Evolutionary conservation across 2,113 vertebrate species (phyloP).

Genomic region (Ptychochromis oligacanthus): DNA sequence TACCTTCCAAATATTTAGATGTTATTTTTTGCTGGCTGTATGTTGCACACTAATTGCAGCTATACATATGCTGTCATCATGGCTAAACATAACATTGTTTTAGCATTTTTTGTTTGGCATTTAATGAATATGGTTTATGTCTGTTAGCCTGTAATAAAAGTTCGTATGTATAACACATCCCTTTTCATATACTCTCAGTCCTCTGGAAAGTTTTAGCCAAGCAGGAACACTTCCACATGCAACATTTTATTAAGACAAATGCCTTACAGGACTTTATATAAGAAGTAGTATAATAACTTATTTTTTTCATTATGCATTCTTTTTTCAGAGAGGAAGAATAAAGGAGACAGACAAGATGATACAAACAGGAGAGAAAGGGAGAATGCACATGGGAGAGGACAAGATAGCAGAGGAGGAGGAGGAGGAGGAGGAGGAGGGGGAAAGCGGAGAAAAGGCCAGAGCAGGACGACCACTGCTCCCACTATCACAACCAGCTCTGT

Average conservation of each 20-base stretch:
- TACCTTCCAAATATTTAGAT: background rate
- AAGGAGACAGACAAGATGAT: conserved; percentile 74
- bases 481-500: conserved; percentile 76
- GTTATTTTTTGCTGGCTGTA: background rate
- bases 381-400: conserved; percentile 41
- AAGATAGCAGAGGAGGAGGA: conserved; percentile 41
- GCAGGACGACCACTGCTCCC: conserved; percentile 76
- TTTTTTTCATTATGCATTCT: conserved; percentile 14
- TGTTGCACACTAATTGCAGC: background rate
- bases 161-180: conserved; percentile 17
- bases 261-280: background rate
- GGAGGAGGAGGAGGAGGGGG: conserved; percentile 74
- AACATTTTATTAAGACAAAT: conserved; percentile 25
- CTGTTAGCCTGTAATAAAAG: conserved; percentile 17
- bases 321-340: conserved; percentile 77
- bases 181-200: background rate
- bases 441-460: conserved; percentile 83
- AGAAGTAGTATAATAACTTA: background rate
- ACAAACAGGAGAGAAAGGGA: conserved; percentile 82
- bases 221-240: background rate
- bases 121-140: conserved; percentile 6
- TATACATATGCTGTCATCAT: background rate
- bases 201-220: conserved; percentile 21
- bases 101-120: conserved; percentile 26
- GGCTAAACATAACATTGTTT: conserved; percentile 14